Conservation (phyloP, 2,888 invertebrate species). For the Mythimna vitellina region DNA sequence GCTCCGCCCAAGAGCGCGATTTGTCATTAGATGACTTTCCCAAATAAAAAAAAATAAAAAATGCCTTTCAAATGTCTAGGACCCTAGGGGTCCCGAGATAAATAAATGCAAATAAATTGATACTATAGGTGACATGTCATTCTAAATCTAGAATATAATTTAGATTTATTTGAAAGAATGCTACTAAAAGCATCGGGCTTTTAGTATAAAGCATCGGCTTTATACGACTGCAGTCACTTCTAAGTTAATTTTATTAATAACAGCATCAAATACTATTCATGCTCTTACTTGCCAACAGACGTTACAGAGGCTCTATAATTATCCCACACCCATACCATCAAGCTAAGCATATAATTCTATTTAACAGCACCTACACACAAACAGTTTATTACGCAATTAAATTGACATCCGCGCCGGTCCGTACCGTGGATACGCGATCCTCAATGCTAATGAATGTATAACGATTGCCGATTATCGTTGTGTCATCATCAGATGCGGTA, state of each 20-base stretch:
- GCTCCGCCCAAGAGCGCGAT: no score
- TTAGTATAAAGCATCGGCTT: no score
- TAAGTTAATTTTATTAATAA: neutral
- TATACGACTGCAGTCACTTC: neutral
- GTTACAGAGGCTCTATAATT: slow-evolving; percentile 3
- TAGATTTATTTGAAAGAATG: neutral
- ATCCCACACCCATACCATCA: slow-evolving; percentile 22
- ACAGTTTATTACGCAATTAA: slow-evolving; percentile 55
- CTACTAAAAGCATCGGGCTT: neutral
- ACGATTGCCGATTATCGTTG: slow-evolving; percentile 75
- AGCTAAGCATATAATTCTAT: slow-evolving; percentile 45
- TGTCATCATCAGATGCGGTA: slow-evolving; percentile 76
- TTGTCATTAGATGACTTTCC: no score
- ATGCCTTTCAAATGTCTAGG: no score
- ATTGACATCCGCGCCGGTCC: slow-evolving; percentile 41
- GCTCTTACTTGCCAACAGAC: neutral
- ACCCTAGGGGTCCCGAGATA: no score
- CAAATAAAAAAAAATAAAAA: no score
- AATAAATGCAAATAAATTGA: neutral
- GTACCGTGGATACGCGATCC: slow-evolving; percentile 57
- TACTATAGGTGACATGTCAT: neutral
- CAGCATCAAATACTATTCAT: neutral
- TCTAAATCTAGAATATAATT: neutral
- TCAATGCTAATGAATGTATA: slow-evolving; percentile 73
- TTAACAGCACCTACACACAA: slow-evolving; percentile 49